Base-by-base conservation (phyloP, 2,113 vertebrate species). In the Scartelaos histophorus region DNA sequence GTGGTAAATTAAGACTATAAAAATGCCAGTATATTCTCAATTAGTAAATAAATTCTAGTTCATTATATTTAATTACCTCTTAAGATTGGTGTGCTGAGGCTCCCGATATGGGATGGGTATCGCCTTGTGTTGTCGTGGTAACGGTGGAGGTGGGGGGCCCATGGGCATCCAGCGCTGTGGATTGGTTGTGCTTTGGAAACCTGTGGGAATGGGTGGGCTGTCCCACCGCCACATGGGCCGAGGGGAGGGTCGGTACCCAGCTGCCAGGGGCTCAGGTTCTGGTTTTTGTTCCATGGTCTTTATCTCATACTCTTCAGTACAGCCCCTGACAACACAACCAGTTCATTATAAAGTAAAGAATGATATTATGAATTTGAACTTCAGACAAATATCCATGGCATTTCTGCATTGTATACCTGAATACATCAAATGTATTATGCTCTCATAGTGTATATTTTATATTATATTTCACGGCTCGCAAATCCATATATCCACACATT, bases 221-320 rank as follows among this genome's bases (percentile, higher is more conserved):
- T 95, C 95, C 95, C 95, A 97, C 60, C 95, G 93, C 95, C 95
- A 97, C 2, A 88, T 82, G 25, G 92, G 93, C 34, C 95, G 94
- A 71, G 94, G 94, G 0, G 94, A 93, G n/a, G 94, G 92, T 47
- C 94, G 90, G 86, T 94, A 94, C n/a, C 93, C 93, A 0, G 89
- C 86, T 0, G 91, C 81, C 81, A 93, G n/a, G 43, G 86, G 94
- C 74, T 97, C 96, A 0, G 90, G 60, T 46, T 97, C 96, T 0
- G 84, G 74, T 87, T 95, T 96, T 66, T 94, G 89, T 79, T 97
- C 96, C 72, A 93, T 88, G 19, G 89, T 89, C 89, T 91, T 95
- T 92, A 95, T 93, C 87, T 95, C 95, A 60, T 95, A 93, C 76
- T 96, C 94, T 81, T 97, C 96, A 0, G 94, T 95, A 94, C 95